Percentiles rank a stretch among this genome's conserved stretches.
These are phyloP conservation scores for Ips typographus DNA, from an alignment of 1,140 invertebrate genomes.

Conservation along the genomic window DNA sequence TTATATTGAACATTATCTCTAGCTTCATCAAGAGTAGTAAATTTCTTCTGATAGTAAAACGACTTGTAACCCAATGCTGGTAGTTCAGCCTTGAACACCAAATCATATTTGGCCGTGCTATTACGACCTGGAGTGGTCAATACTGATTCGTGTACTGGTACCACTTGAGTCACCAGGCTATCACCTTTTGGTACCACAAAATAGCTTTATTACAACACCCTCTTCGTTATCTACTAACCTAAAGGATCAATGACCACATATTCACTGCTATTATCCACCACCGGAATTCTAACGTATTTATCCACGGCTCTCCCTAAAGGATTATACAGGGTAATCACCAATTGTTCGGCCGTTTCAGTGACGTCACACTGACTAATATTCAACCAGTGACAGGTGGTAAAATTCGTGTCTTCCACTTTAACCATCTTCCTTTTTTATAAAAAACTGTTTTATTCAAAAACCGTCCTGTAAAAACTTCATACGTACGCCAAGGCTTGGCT, in stretches of 20 bases:
- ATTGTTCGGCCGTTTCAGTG: constrained; percentile 62
- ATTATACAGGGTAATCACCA: constrained; percentile 56
- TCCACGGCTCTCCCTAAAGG: constrained; percentile 67
- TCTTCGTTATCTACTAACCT: background rate
- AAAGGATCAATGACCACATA: background rate
- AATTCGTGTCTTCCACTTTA: background rate
- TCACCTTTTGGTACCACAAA: constrained; percentile 52
- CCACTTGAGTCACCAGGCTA: constrained; percentile 59
- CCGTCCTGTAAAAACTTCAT: background rate
- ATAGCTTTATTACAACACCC: background rate
- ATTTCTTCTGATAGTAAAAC: constrained; percentile 50
- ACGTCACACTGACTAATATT: constrained; percentile 65
- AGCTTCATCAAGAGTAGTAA: too few relatives aligned
- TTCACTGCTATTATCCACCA: constrained; percentile 49
- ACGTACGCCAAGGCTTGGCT: constrained; percentile 43
- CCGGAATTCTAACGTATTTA: constrained; percentile 72
- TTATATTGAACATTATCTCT: too few relatives aligned
- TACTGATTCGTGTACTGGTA: constrained; percentile 62
- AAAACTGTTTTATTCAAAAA: constrained; percentile 3
- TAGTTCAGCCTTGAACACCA: constrained; percentile 67
- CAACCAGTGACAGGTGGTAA: constrained; percentile 45
- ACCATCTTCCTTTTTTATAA: constrained; percentile 6
- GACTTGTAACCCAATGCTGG: constrained; percentile 67
- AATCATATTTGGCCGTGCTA: constrained; percentile 62
- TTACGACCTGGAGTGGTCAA: constrained; percentile 63